Conservation (phyloP, 1,140 invertebrate genomes). For the Drosophila miranda region DNA sequence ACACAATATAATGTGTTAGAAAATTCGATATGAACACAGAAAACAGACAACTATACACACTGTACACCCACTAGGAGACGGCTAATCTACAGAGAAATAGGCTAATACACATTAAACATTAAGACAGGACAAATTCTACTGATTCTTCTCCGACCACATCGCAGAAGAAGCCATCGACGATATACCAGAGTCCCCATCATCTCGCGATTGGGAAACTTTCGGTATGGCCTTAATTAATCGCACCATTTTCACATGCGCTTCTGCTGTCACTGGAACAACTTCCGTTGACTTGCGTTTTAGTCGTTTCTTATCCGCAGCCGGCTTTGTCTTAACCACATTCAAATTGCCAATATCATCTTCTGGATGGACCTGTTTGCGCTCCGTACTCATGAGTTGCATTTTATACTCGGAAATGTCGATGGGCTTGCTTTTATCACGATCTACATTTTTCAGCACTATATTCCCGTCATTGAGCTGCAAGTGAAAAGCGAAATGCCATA, state of each 20-base stretch:
- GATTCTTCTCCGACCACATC: constrained; percentile 1
- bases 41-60: constrained; percentile 23
- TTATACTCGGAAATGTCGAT: constrained; percentile 38
- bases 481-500: neutral
- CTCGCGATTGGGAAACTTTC: constrained; percentile 31
- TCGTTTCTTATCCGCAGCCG: neutral
- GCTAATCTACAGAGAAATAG: constrained; percentile 2
- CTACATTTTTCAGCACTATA: constrained; percentile 15
- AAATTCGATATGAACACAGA: constrained; percentile 20
- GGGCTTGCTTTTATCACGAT: constrained; percentile 37
- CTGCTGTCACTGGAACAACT: neutral
- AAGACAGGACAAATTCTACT: constrained; percentile 11
- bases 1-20: constrained; percentile 37
- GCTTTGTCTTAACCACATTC: neutral
- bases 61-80: constrained; percentile 8
- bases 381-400: constrained; percentile 44
- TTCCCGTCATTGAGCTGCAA: constrained; percentile 51
- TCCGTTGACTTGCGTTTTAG: constrained; percentile 16
- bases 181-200: constrained; percentile 62
- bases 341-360: constrained; percentile 66
- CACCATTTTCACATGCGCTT: constrained; percentile 51
- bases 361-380: constrained; percentile 47
- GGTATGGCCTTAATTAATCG: constrained; percentile 60
- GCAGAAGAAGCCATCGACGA: constrained; percentile 54
- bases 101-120: neutral